Evolutionary conservation across 2,113 vertebrate genomes (phyloP), one percentile per base, ranked within the genome.

Genomic region (Taxidea taxus): DNA sequence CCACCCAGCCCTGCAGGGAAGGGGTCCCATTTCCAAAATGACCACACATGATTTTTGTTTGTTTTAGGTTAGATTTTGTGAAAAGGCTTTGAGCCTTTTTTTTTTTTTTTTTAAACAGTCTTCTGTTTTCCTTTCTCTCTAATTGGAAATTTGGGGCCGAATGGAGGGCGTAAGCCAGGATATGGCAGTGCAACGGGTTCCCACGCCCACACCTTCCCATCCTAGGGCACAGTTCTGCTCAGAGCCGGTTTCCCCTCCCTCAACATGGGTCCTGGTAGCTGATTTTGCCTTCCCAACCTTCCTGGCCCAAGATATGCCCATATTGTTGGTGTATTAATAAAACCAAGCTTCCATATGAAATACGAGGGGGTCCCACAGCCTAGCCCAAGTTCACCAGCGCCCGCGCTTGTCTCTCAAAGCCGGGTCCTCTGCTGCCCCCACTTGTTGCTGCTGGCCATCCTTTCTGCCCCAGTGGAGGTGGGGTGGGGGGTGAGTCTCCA

Each of bases 401-500:
- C 47, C 2, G 4, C 47, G 54, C 39, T 47, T 16, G 68, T 86
- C 15, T 14, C 44, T 25, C 78, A 13, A 31, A 51, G 54, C 37
- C 42, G 8, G 7, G 21, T 8, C 20, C 44, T 54, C 42, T 25
- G 56, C 29, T 4, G 7, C 37, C 31, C 42, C 6, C 20, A 18
- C 13, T 3, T 1, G 4, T 7, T 1, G n/a, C 3, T 90, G 85
- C 42, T 13, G 44, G 31, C 2, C 2, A 29, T 1, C n/a, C 70
- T 27, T 54, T 62, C 60, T 23, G 29, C 15, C 37, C n/a, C 31
- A 20, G 51, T 15, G 0, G 51, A n/a, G n/a, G n/a, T n/a, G 51
- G 51, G 51, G 51, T 1, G 15, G 87, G 72, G n/a, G 34, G 7
- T 37, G 49, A 31, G 31, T 18, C 77, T 9, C 13, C 90, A 15